Evolutionary conservation across 2,113 vertebrate genomes (phyloP).

Genomic region (Montifringilla adamsi): DNA sequence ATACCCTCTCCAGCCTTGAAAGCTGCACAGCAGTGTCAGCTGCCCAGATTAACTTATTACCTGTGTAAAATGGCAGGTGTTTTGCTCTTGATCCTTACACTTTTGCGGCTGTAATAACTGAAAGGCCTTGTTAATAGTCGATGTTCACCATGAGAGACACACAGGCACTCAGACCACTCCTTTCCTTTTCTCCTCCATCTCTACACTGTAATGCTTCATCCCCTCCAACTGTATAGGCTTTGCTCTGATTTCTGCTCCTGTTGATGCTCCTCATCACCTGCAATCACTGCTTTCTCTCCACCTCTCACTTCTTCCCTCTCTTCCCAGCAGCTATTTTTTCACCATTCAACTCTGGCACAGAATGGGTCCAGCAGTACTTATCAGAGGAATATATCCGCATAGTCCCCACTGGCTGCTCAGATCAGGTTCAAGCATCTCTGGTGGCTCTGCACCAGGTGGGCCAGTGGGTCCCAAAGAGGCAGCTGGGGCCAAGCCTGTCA

Average conservation of each 20-base stretch:
- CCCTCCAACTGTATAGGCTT: background rate
- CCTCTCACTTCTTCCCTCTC: background rate
- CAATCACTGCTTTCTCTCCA: background rate
- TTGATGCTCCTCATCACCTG: background rate
- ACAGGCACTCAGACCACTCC: accelerated
- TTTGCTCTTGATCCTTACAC: background rate
- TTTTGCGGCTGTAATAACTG: background rate
- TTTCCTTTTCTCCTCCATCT: background rate
- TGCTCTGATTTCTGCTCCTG: background rate
- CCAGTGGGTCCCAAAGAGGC: background rate
- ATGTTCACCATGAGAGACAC: accelerated
- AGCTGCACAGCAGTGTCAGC: background rate
- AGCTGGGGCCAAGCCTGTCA: background rate
- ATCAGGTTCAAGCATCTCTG: background rate
- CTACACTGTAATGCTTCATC: background rate
- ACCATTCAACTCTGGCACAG: background rate
- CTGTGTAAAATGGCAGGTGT: background rate
- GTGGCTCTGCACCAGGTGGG: background rate
- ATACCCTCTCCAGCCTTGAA: background rate
- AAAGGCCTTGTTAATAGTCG: accelerated
- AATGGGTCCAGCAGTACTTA: background rate
- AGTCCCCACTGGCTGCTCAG: accelerated
- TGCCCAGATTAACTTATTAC: background rate
- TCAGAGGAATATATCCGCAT: background rate
- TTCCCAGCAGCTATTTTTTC: background rate